Evolutionary conservation across 2,113 vertebrate species (phyloP), one percentile per base, ranked within the genome.

Genomic region (Empidonax alnorum): DNA sequence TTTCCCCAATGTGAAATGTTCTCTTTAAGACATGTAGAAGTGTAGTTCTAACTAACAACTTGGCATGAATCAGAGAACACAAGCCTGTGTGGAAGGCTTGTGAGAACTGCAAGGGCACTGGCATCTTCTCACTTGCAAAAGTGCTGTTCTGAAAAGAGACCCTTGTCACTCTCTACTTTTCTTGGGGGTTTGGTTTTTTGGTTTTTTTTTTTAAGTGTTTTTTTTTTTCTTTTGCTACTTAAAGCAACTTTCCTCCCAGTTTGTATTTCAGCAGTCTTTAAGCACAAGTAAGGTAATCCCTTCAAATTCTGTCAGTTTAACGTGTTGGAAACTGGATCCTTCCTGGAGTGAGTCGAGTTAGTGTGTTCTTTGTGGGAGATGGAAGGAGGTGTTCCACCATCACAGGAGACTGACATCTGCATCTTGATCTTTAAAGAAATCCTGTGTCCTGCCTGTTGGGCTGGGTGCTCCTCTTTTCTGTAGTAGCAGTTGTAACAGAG

Each of bases 1-100:
- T 97, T 96, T 97, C 95, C 95, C 92, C 94, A 91, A 92, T 90
- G 87, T 77, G 85, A 96, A 96, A 95, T 89, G 72, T 95, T 95
- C 94, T 94, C 85, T 96, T 96, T 94, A 96, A 96, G 95, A 93
- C 89, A 50, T 1, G 10, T 74, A 46, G 52, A 90, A 58, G 66
- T 15, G 25, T 72, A 82, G 63, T 80, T 91, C 6, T 11, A 96
- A 87, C 93, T 93, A 93, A 91, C 87, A 96, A 20, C 59, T 69
- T 80, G 67, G 27, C 67, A 18, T 78, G 75, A 73, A 77, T 82
- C 67, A 62, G 58, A 77, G 90, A 66, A n/a, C 49, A 63, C 8
- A 13, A 62, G 93, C 78, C 74, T 68, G 6, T 50, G 72, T 69
- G 63, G 46, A 79, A 77, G 82, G 85, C 87, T 90, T 87, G 65